A percentile compares a stretch with the other conserved stretches of the same genome.
These are phyloP conservation scores for Drosophila aldrichi DNA, from an alignment of 2,888 invertebrate genomes.

Conservation along the genomic window DNA sequence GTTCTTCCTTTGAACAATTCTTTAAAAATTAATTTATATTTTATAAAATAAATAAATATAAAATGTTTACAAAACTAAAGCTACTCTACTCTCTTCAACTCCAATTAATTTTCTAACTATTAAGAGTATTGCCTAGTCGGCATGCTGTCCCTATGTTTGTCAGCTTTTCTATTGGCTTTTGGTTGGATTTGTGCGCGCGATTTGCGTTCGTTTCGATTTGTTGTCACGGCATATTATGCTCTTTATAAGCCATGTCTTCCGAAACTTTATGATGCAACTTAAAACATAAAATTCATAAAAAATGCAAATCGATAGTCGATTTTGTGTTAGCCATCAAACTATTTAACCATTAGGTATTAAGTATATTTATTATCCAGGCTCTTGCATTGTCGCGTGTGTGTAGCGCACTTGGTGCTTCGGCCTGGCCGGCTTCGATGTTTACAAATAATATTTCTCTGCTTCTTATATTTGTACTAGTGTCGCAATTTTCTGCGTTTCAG, in stretches of 20 bases:
- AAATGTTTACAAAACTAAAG: too few species aligned
- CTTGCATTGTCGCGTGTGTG: too few species aligned
- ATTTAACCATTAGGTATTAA: background rate
- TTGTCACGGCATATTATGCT: background rate
- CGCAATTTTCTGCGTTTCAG: constrained; percentile 57
- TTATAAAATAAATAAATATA: too few species aligned
- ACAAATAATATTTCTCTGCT: constrained; percentile 28
- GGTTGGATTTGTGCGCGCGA: too few species aligned
- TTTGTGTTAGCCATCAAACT: background rate
- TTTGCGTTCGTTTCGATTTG: background rate
- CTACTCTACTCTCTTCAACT: too few species aligned
- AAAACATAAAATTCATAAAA: background rate
- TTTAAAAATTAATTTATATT: too few species aligned
- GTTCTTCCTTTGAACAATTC: too few species aligned
- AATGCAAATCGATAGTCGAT: background rate
- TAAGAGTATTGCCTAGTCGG: background rate
- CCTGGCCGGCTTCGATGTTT: constrained; percentile 20
- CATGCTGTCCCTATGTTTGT: rapidly evolving
- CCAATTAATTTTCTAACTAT: rapidly evolving
- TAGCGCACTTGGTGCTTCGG: constrained; percentile 20
- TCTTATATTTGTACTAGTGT: constrained; percentile 59
- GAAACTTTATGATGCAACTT: background rate
- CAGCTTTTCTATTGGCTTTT: background rate
- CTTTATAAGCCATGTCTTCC: background rate
- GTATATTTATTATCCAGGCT: too few species aligned